Evolutionary conservation across 1,140 invertebrate genomes (phyloP), one percentile per base, ranked within the genome.

Genomic region (Nautilus pompilius): DNA sequence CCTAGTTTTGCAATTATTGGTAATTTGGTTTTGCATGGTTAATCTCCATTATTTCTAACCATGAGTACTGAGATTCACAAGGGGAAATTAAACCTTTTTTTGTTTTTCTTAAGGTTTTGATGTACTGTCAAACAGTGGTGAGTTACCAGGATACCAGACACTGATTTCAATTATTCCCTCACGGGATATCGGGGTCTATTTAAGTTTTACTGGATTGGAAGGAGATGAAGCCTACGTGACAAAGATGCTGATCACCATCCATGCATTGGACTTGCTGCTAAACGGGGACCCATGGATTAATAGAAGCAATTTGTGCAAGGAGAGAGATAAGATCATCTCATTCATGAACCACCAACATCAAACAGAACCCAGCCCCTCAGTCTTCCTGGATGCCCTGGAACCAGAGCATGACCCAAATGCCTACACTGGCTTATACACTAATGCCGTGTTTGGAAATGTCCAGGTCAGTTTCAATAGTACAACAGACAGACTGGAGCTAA

Each of bases 391-490:
- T 17, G 48, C 51, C 2, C 13, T 20, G 30, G 60, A 62, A 24
- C 10, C 54, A 17, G 46, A 49, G 15, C 57, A 63, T 0, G 55
- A 54, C 5, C 51, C 62, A 8, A 54, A 68, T n/a, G 60, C 62
- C 8, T 71, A 67, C 51, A 56, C 24, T 17, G 61, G 58, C n/a
- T n/a, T n/a, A 1, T 71, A 63, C 54, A 32, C 58, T 0, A 61
- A 64, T 49, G 60, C 58, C 6, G 66, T 56, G 4, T 71, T 61
- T 24, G 69, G 66, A 13, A 62, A 68, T 32, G 32, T 71, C 13
- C 6, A 34, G 2, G 58, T 71, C 32, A 48, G 30, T 15, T 24
- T 24, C 3, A 68, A 68, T 55, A 62, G 48, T n/a, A n/a, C n/a
- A 0, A 34, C 36, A 30, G n/a, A 36, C 8, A 10, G 17, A 4